Percentiles rank a stretch among this genome's conserved stretches.
These are phyloP conservation scores for Mirza zaza DNA, from an alignment of 2,113 vertebrate genomes.

Conservation along the genomic window DNA sequence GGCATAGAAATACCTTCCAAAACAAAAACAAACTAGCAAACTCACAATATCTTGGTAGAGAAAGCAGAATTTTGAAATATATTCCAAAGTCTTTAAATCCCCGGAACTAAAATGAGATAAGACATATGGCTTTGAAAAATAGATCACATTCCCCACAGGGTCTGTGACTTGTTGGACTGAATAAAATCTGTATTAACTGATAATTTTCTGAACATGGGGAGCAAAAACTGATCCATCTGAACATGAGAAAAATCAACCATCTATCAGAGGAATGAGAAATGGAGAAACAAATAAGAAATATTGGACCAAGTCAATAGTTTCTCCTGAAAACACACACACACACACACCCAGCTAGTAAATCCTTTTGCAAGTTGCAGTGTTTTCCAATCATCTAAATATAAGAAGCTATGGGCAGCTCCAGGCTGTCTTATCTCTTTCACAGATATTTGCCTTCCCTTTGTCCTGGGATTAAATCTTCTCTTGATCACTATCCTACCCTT, in stretches of 20 bases:
- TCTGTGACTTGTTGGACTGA: background rate
- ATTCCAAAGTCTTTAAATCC: slow-evolving; percentile 23
- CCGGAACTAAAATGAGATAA: background rate
- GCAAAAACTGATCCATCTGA: background rate
- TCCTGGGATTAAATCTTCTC: slow-evolving; percentile 64
- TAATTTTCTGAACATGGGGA: background rate
- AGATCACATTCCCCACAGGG: background rate
- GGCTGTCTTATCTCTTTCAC: slow-evolving; percentile 52
- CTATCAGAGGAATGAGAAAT: background rate
- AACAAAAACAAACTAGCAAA: background rate
- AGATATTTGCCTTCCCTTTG: slow-evolving; percentile 47
- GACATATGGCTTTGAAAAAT: background rate
- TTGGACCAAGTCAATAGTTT: background rate
- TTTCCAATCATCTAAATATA: background rate
- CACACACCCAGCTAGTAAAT: background rate
- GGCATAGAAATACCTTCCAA: background rate
- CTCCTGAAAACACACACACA: background rate
- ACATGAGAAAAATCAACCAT: background rate
- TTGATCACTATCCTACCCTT: slow-evolving; percentile 61
- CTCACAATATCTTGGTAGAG: background rate
- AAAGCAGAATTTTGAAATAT: background rate
- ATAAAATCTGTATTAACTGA: background rate
- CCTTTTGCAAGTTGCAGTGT: background rate
- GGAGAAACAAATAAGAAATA: slow-evolving; percentile 5
- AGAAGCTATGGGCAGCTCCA: background rate